These are phyloP conservation scores for Metacarcinus magister DNA, from an alignment of 2,888 invertebrate species.

Conservation along the genomic window DNA sequence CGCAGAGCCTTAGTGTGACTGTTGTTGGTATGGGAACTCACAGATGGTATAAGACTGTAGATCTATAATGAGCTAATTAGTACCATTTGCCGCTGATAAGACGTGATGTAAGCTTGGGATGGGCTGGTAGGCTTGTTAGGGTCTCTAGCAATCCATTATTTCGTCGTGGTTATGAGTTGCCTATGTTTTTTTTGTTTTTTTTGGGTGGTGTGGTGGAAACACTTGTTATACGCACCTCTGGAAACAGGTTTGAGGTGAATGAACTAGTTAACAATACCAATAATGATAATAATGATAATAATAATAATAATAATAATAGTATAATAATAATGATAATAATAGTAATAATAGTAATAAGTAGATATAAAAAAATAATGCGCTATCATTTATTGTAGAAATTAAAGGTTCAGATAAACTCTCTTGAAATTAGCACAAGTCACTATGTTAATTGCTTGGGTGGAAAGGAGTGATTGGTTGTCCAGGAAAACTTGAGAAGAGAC, in stretches of 20 bases:
- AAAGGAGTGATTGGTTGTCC: constrained; percentile 44
- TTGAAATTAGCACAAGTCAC: background rate
- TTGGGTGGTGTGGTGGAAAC: no score
- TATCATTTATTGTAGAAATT: background rate
- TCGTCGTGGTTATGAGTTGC: background rate
- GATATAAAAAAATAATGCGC: background rate
- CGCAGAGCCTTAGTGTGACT: background rate
- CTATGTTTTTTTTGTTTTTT: background rate
- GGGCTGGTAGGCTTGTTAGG: background rate
- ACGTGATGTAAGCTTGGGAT: background rate
- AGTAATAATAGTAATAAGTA: background rate
- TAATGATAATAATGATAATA: background rate
- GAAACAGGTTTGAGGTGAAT: background rate
- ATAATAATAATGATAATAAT: no score
- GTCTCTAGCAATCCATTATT: background rate
- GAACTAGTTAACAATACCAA: background rate
- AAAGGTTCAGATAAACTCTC: background rate
- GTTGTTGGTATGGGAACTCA: background rate
- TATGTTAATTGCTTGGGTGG: constrained; percentile 16
- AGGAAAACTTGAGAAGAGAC: background rate
- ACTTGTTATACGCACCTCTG: background rate
- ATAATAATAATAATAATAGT: constrained; percentile 28
- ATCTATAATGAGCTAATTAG: constrained; percentile 12
- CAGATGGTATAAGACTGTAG: background rate
- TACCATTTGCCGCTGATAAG: background rate